phyloP scores from a whole-genome alignment of 2,797 vertebrate genomes.

The Triplophysa yarkandensis region DNA sequence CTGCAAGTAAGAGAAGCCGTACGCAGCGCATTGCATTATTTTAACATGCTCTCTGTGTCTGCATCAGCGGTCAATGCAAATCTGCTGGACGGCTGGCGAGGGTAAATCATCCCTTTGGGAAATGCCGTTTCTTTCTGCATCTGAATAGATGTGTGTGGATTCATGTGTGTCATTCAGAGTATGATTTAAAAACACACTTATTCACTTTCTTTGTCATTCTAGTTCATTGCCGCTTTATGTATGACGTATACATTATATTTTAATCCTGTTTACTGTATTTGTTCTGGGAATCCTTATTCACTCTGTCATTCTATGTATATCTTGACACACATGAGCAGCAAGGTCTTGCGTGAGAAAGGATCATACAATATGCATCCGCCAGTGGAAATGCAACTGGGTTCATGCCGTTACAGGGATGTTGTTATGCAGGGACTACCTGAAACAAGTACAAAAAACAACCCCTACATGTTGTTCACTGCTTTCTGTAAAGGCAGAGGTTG shows the following conservation, averaged over 20 bases:
- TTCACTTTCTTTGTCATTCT: slow-evolving; percentile 25
- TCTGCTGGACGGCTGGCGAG: slow-evolving; percentile 14
- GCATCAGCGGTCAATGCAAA: background rate
- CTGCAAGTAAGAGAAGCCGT: background rate
- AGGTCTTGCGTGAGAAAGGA: slow-evolving; percentile 25
- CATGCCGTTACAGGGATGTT: background rate
- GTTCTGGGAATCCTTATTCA: background rate
- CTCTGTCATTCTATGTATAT: background rate
- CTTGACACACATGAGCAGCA: background rate
- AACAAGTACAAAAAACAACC: background rate
- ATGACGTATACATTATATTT: background rate
- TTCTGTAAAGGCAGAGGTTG: background rate
- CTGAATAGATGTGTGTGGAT: slow-evolving; percentile 1
- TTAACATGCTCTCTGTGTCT: slow-evolving; percentile 12
- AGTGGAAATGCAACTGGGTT: slow-evolving; percentile 1
- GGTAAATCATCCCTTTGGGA: slow-evolving; percentile 6
- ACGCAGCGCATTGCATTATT: background rate
- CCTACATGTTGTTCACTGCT: background rate
- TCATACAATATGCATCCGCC: slow-evolving; percentile 25
- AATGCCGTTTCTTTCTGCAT: background rate
- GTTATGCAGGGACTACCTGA: slow-evolving; percentile 7
- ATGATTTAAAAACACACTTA: slow-evolving; percentile 8
- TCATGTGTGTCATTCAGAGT: background rate
- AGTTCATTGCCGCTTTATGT: background rate
- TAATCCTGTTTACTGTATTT: background rate